Base-by-base conservation (phyloP, 2,113 vertebrate genomes). In the Puffinus mauretanicus region DNA sequence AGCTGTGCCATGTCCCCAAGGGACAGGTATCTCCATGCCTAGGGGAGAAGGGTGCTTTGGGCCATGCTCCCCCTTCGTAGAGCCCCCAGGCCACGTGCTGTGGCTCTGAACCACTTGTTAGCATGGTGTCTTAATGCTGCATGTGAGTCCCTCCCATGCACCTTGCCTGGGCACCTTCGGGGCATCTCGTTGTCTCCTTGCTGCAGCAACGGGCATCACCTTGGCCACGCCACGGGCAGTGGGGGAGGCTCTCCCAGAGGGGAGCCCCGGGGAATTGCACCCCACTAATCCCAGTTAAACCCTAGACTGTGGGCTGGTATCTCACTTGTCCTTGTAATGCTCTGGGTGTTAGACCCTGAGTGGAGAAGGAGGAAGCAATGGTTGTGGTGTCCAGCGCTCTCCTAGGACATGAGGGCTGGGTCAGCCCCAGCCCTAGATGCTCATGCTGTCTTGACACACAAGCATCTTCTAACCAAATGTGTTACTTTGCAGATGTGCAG, bases 401-500 rank as follows among this genome's bases (percentile, higher is more conserved):
- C 16, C 5, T 69, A 49, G 34, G 38, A 52, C 0, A 3, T 2
- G 12, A 12, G 22, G 22, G 18, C 61, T 85, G 22, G 16, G 19
- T 32, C 67, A 61, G 40, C 17, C 30, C 25, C 40, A 46, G 72
- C 13, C 21, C 7, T 10, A 34, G 58, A n/a, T 32, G 24, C 29
- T 88, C 12, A 34, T 0, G 0, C 32, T 64, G 18, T 46, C 49
- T 62, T 77, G 38, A 15, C 46, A 46, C 6, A 12, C 22, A 84
- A 60, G 6, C 40, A 46, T 55, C 47, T 86, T 79, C 60, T 96
- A 85, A 97, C 52, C 30, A 57, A 88, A 30, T 0, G 4, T 86
- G 20, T 97, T 96, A 44, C 52, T 88, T 96, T 93, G 79, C 96
- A 97, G 97, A 47, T 86, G 79, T 42, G 42, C 69, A 75, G 81